These are phyloP conservation scores for Sebastes nivosus DNA, from an alignment of 2,797 vertebrate genomes.

Conservation along the genomic window DNA sequence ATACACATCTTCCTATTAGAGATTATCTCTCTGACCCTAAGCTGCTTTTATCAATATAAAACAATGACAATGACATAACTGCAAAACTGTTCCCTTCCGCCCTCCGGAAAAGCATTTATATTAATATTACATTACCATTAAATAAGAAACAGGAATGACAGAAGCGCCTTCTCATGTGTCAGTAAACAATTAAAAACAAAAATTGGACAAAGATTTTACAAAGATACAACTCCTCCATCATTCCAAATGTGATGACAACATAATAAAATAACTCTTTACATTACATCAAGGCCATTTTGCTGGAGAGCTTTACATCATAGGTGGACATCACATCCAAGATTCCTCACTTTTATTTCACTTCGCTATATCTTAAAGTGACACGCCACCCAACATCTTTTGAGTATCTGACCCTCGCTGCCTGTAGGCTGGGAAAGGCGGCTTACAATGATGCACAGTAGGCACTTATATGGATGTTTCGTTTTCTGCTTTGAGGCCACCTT, in stretches of 20 bases:
- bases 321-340: constrained; percentile 14
- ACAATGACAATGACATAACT: constrained; percentile 26
- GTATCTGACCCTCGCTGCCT: background rate
- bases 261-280: constrained; percentile 48
- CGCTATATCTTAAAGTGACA: background rate
- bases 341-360: background rate
- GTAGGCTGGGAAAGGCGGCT: background rate
- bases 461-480: background rate
- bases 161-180: constrained; percentile 19
- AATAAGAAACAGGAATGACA: constrained; percentile 68
- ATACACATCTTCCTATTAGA: constrained; percentile 25
- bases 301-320: constrained; percentile 40
- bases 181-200: constrained; percentile 57
- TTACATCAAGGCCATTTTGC: constrained; percentile 64
- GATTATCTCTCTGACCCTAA: background rate
- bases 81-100: constrained; percentile 25
- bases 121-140: constrained; percentile 63
- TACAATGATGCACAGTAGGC: background rate
- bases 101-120: constrained; percentile 39
- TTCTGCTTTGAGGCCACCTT: background rate
- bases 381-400: background rate
- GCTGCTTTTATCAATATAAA: constrained; percentile 44
- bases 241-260: constrained; percentile 35
- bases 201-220: constrained; percentile 49
- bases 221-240: constrained; percentile 30